Evolutionary conservation across 2,888 invertebrate genomes (phyloP).

Genomic region (Prenolepis imparis): DNA sequence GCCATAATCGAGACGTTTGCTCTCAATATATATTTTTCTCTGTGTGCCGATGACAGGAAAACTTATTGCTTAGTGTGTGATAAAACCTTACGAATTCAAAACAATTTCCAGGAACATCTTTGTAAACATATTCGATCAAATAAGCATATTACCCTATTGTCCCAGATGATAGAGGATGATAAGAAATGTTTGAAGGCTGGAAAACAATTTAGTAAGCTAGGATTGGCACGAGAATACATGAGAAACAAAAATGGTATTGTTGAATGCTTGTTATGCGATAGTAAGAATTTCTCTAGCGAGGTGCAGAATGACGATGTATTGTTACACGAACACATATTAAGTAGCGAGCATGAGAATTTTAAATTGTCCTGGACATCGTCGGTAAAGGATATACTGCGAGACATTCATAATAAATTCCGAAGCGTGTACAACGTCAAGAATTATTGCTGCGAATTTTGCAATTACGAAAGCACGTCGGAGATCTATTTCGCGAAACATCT

Average conservation of each 20-base stretch:
- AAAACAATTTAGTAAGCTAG: not conserved
- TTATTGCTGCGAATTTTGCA: not conserved
- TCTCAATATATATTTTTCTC: not conserved
- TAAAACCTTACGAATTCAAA: not conserved
- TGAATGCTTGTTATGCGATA: not conserved
- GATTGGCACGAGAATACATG: constrained; percentile 6
- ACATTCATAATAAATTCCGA: not conserved
- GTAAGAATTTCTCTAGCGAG: too few species aligned
- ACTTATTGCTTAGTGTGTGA: not conserved
- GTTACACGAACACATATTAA: not conserved
- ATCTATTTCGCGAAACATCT: not conserved
- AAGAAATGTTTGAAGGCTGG: not conserved
- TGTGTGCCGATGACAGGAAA: not conserved
- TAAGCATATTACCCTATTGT: not conserved
- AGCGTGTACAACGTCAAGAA: not conserved
- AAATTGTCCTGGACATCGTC: not conserved
- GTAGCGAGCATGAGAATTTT: not conserved
- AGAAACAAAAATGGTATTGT: not conserved
- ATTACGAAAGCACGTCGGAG: not conserved
- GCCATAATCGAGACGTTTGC: not conserved
- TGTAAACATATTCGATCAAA: not conserved
- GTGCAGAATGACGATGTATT: not conserved
- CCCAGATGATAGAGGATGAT: not conserved
- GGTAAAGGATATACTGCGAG: not conserved
- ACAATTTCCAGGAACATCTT: not conserved